Evolutionary conservation across 2,113 vertebrate species (phyloP).

Genomic region (Casuarius casuarius): DNA sequence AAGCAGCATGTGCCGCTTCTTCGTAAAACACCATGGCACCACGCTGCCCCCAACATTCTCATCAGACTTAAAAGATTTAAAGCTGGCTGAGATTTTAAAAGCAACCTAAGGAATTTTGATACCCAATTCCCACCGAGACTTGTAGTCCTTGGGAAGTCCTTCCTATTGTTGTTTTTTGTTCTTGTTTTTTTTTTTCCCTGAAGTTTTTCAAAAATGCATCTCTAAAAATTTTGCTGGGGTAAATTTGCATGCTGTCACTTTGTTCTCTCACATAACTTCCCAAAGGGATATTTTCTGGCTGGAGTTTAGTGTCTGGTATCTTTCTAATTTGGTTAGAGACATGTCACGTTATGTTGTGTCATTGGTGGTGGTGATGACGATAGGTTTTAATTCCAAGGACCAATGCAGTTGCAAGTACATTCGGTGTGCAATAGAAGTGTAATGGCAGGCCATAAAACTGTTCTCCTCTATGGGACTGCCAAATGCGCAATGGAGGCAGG

Average conservation of each 20-base stretch:
- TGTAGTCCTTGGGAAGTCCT: neutral
- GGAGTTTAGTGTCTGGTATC: neutral
- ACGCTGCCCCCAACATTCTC: neutral
- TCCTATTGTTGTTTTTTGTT: neutral
- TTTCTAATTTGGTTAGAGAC: neutral
- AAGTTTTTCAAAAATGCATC: neutral
- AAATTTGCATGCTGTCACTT: neutral
- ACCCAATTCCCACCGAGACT: rapidly evolving
- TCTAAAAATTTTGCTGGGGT: neutral
- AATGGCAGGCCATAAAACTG: neutral
- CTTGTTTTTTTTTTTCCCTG: neutral
- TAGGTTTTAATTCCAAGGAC: neutral
- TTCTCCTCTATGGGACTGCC: neutral
- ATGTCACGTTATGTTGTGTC: neutral
- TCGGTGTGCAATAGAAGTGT: rapidly evolving
- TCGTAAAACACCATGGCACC: neutral
- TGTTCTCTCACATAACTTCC: neutral
- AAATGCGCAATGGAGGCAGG: neutral
- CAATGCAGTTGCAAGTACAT: neutral
- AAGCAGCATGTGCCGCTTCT: neutral
- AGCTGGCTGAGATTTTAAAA: neutral
- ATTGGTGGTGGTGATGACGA: neutral
- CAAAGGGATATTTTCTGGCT: neutral
- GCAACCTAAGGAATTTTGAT: neutral
- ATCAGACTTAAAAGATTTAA: neutral